Evolutionary conservation across 2,888 invertebrate species (phyloP).

Genomic region (Sisyra terminalis): DNA sequence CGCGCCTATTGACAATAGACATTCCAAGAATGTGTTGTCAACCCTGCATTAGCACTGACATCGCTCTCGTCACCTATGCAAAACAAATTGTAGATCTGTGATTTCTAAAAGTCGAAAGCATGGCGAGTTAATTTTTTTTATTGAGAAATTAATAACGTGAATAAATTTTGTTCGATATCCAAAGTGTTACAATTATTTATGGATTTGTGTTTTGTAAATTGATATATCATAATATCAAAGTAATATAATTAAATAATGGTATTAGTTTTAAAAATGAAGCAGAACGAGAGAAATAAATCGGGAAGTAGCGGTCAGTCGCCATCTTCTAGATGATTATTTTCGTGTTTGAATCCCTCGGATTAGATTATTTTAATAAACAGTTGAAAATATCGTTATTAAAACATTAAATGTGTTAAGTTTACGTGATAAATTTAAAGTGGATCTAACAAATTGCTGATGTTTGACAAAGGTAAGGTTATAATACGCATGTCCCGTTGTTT

Average conservation of each 20-base stretch:
- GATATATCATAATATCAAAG: too few species aligned
- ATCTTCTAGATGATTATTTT: conserved; percentile 37
- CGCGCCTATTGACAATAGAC: conserved; percentile 4
- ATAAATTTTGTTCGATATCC: too few species aligned
- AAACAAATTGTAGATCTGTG: conserved; percentile 14
- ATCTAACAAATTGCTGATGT: conserved; percentile 6
- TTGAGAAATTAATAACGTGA: background rate
- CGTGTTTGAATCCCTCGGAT: conserved; percentile 20
- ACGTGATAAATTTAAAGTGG: conserved; percentile 10
- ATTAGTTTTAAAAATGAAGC: conserved; percentile 22
- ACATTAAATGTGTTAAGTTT: conserved; percentile 10
- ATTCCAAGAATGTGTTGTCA: conserved; percentile 5
- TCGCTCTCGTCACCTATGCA: conserved; percentile 14
- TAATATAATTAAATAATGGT: too few species aligned
- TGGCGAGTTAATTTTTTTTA: conserved; percentile 8
- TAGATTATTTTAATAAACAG: conserved; percentile 12
- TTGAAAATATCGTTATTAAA: conserved; percentile 10
- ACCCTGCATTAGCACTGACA: conserved; percentile 7
- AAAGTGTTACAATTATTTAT: too few species aligned
- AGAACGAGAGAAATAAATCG: conserved; percentile 30
- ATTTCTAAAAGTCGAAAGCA: conserved; percentile 10
- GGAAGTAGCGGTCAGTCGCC: conserved; percentile 35
- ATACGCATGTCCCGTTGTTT: conserved; percentile 9
- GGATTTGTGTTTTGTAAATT: too few species aligned
- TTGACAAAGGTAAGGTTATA: conserved; percentile 10